These are phyloP conservation scores for Dexiosoma caninum DNA, from an alignment of 2,888 invertebrate species.

Conservation along the genomic window DNA sequence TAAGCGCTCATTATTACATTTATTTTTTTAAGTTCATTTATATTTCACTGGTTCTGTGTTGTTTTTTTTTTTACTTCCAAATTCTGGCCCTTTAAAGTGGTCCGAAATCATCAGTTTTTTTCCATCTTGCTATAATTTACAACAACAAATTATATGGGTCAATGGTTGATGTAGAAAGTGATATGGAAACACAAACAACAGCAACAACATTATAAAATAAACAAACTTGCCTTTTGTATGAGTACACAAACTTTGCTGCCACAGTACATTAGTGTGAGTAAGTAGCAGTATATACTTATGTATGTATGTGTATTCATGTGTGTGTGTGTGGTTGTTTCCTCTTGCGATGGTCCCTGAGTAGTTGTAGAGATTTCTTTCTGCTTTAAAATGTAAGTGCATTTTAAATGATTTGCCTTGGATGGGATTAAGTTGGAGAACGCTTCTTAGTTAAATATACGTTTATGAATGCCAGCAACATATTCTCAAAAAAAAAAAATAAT, in stretches of 20 bases:
- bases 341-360: background rate
- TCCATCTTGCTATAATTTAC: constrained; percentile 38
- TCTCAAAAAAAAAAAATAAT: background rate
- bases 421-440: constrained; percentile 29
- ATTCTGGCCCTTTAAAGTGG: constrained; percentile 18
- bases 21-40: constrained; percentile 16
- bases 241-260: background rate
- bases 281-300: no score
- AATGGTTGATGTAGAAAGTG: constrained; percentile 55
- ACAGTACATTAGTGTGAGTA: background rate
- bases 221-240: background rate
- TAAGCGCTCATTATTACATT: constrained; percentile 51
- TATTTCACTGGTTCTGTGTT: background rate
- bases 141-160: constrained; percentile 61
- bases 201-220: background rate
- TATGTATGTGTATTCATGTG: no score
- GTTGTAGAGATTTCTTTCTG: constrained; percentile 34
- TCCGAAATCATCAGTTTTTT: constrained; percentile 19
- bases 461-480: background rate
- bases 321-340: background rate
- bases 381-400: constrained; percentile 54
- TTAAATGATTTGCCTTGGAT: constrained; percentile 54
- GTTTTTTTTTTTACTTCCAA: no score
- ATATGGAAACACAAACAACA: constrained; percentile 26
- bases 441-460: background rate